These are phyloP conservation scores for Gisinianus flammeolus DNA, from an alignment of 2,888 invertebrate species.

Conservation along the genomic window DNA sequence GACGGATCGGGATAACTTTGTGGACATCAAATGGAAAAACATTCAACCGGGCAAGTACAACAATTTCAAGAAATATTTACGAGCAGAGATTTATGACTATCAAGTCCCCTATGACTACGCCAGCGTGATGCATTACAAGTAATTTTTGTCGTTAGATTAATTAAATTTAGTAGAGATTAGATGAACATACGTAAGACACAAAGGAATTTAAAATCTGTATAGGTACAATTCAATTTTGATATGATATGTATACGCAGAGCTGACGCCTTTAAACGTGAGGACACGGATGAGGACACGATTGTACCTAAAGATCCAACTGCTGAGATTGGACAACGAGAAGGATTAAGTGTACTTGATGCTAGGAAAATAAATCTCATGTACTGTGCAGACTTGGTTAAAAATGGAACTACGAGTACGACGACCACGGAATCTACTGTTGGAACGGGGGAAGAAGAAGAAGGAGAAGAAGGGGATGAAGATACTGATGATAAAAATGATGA, in stretches of 20 bases:
- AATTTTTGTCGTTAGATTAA: too few species aligned
- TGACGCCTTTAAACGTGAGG: slow-evolving; percentile 64
- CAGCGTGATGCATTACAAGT: slow-evolving; percentile 66
- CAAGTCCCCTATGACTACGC: slow-evolving; percentile 65
- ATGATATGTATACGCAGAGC: too few species aligned
- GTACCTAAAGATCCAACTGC: slow-evolving; percentile 59
- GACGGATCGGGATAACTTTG: slow-evolving; percentile 76
- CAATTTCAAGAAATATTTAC: slow-evolving; percentile 65
- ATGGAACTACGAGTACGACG: slow-evolving; percentile 14
- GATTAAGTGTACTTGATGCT: slow-evolving; percentile 22
- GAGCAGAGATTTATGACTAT: slow-evolving; percentile 62
- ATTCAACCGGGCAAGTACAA: slow-evolving; percentile 67
- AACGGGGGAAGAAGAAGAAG: not conserved
- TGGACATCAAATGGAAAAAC: slow-evolving; percentile 76
- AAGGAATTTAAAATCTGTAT: too few species aligned
- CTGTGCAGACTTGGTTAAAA: slow-evolving; percentile 23
- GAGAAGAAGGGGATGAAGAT: slow-evolving; percentile 9
- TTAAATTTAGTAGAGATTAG: too few species aligned
- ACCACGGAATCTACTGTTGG: not conserved
- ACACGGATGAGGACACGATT: slow-evolving; percentile 63
- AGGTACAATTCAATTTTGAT: too few species aligned
- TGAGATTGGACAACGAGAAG: slow-evolving; percentile 29
- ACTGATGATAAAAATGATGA: not conserved
- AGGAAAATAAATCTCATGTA: slow-evolving; percentile 27
- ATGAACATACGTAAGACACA: too few species aligned